Evolutionary conservation across 2,113 vertebrate species (phyloP).

Genomic region (Sapajus apella): DNA sequence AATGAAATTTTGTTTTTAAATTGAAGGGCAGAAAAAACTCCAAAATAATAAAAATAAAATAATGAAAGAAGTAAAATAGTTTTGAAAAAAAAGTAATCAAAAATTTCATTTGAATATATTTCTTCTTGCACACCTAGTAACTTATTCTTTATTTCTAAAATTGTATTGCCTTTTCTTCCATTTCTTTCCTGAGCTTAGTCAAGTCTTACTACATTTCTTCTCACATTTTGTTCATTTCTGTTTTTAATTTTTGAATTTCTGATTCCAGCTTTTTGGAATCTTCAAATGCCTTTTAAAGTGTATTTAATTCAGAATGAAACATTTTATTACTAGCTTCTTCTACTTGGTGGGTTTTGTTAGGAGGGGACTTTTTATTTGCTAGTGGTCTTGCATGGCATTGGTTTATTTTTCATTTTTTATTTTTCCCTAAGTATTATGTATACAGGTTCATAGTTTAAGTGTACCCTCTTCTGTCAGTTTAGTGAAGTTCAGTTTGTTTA

Average conservation of each 20-base stretch:
- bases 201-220: not conserved
- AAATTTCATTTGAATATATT: not conserved
- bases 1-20: not conserved
- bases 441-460: not conserved
- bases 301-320: not conserved
- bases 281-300: not conserved
- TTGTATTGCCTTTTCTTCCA: not conserved
- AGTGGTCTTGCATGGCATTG: not conserved
- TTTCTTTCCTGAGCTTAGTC: not conserved
- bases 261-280: not conserved
- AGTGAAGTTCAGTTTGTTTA: not conserved
- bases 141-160: not conserved
- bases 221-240: not conserved
- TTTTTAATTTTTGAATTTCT: slow-evolving; percentile 8
- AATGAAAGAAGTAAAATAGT: not conserved
- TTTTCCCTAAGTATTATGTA: not conserved
- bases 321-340: not conserved
- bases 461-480: not conserved
- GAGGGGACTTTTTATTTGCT: not conserved
- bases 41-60: not conserved
- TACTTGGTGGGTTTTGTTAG: not conserved
- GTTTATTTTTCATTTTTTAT: not conserved
- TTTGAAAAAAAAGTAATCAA: not conserved
- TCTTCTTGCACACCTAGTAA: not conserved
- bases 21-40: not conserved